Base-by-base conservation (phyloP, 2,888 invertebrate species). In the Archips crataeganus region DNA sequence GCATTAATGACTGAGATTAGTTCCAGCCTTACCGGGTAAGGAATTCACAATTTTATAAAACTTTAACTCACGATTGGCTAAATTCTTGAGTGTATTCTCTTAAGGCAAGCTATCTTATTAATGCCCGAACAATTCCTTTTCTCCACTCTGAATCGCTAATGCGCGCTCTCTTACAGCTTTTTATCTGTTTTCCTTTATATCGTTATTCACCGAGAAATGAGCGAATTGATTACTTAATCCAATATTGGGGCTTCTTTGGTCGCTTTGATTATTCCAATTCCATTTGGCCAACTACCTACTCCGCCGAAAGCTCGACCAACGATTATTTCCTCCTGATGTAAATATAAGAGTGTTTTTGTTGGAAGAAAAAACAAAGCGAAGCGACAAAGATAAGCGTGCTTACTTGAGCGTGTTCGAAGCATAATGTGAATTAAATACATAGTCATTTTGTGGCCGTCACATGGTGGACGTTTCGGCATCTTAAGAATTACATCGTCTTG, bases 171-270 rank as follows among this genome's bases (percentile, higher is more conserved):
- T 47, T 71, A 62, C 78, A 76, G 77, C 72, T 76, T 79, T 78
- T 80, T 79, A 80, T 77, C 75, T 77, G 71, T 74, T 75, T 79
- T 75, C 73, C 70, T 77, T 75, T 78, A 74, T 75, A 75, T 74
- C 80, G 78, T 78, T 79, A 81, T 79, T 81, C 79, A 74, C 77
- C 69, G 75, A 79, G 79, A 79, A 78, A 80, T 80, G 79, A 82
- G 78, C 71, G 81, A 83, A 85, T 82, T 80, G 82, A 83, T 84
- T 81, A 78, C 82, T 80, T 82, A 81, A 83, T 84, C 81, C 79
- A 80, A 84, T 85, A 82, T 78, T 79, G 78, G 79, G 77, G 75
- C 75, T 78, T 78, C 78, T 80, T 77, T 79, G 77, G 74, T 76
- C 74, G 75, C 78, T 75, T 78, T 80, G 78, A 82, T 82, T 82